Conservation (phyloP, 2,797 vertebrate species). For the Eurystomus glaucurus region DNA sequence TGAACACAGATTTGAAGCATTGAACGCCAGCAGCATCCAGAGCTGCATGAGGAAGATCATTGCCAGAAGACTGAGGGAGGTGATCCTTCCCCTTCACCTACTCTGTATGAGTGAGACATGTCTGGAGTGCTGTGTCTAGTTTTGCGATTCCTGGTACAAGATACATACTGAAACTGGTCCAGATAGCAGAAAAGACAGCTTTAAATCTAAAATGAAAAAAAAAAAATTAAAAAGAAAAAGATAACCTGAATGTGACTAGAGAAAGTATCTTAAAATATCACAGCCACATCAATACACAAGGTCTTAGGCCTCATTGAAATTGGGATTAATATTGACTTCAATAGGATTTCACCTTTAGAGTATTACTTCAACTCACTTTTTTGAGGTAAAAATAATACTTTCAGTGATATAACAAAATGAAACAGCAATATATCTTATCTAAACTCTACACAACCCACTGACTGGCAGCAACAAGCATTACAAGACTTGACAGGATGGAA, state of each 20-base stretch:
- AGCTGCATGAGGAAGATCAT: too few species aligned
- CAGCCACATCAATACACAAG: not conserved
- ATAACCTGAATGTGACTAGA: not conserved
- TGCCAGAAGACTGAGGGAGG: too few species aligned
- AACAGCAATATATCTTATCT: conserved; percentile 40
- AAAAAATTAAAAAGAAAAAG: not conserved
- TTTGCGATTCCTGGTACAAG: too few species aligned
- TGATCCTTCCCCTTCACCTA: too few species aligned
- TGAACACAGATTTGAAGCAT: too few species aligned
- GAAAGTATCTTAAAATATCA: not conserved
- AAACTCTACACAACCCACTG: not conserved
- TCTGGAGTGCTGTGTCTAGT: too few species aligned
- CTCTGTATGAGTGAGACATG: too few species aligned
- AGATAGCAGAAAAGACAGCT: not conserved
- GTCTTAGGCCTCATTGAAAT: not conserved
- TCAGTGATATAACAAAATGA: not conserved
- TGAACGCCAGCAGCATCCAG: too few species aligned
- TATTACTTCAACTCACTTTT: not conserved
- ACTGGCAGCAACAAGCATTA: conserved; percentile 52
- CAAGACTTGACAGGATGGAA: conserved; percentile 55
- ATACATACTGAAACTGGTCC: too few species aligned
- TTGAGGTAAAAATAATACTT: not conserved
- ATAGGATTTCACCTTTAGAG: not conserved
- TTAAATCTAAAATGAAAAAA: not conserved
- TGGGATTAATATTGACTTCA: not conserved